Conservation (phyloP, 2,888 invertebrate species). For the Melieria picta region DNA sequence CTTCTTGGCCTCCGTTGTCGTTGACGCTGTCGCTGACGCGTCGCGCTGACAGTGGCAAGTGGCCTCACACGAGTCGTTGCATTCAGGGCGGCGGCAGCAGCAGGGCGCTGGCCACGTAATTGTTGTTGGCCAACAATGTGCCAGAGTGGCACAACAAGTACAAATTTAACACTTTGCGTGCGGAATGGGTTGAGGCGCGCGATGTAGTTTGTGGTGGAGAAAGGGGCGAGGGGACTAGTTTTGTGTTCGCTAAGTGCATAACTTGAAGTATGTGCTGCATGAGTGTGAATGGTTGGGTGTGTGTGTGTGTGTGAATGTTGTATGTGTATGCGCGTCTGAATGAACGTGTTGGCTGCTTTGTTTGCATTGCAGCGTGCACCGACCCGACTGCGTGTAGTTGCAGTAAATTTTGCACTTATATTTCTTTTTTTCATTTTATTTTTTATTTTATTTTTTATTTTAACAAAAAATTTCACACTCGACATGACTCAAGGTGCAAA, state of each 20-base stretch:
- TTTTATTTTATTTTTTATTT: background rate
- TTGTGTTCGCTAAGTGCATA: too few species aligned
- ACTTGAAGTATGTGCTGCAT: too few species aligned
- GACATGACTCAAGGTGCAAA: background rate
- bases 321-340: too few species aligned
- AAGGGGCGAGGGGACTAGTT: too few species aligned
- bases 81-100: slow-evolving; percentile 18
- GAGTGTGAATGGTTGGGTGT: too few species aligned
- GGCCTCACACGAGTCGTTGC: slow-evolving; percentile 35
- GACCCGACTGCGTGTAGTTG: too few species aligned
- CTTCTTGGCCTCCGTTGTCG: slow-evolving; percentile 57
- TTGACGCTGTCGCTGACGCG: slow-evolving; percentile 8
- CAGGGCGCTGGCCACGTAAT: slow-evolving; percentile 16
- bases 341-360: slow-evolving; percentile 28
- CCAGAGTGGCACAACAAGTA: slow-evolving; percentile 35
- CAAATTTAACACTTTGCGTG: slow-evolving; percentile 36
- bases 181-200: slow-evolving; percentile 19
- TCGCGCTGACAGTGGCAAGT: slow-evolving; percentile 19
- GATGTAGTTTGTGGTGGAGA: background rate
- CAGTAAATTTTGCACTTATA: slow-evolving; percentile 19
- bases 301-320: too few species aligned
- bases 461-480: background rate
- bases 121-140: background rate
- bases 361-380: slow-evolving; percentile 17
- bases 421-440: slow-evolving; percentile 27